phyloP scores from a whole-genome alignment of 1,140 invertebrate genomes.

The Pomacea maculata region DNA sequence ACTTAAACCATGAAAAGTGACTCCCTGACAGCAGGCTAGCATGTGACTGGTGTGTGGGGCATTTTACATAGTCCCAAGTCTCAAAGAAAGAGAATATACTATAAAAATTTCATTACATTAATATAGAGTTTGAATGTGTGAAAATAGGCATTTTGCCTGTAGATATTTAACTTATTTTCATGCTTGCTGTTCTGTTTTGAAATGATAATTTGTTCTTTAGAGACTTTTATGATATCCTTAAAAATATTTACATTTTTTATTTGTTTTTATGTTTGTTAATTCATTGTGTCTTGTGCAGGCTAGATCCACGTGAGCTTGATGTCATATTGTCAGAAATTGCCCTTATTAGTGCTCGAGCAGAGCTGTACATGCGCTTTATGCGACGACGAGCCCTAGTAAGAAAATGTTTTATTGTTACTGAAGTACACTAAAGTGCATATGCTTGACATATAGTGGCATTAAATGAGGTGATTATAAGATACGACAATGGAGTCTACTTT shows the following conservation, averaged over 20 bases:
- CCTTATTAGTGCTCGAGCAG: constrained; percentile 87
- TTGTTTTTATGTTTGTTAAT: not conserved
- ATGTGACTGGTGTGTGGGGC: too few relatives aligned
- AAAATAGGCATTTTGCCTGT: too few relatives aligned
- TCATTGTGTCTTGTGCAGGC: constrained; percentile 34
- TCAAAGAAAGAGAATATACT: too few relatives aligned
- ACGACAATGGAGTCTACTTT: not conserved
- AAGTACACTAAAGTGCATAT: not conserved
- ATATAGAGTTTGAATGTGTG: too few relatives aligned
- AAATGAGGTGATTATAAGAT: not conserved
- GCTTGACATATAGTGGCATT: not conserved
- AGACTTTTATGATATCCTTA: not conserved
- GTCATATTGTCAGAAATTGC: constrained; percentile 89
- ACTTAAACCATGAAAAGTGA: too few relatives aligned
- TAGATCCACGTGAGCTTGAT: constrained; percentile 89
- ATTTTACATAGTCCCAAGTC: too few relatives aligned
- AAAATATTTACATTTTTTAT: not conserved
- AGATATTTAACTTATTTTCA: too few relatives aligned
- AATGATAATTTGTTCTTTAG: not conserved
- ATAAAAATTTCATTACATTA: too few relatives aligned
- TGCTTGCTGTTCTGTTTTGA: too few relatives aligned
- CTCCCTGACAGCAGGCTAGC: too few relatives aligned
- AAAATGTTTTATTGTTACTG: constrained; percentile 24
- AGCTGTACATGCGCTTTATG: constrained; percentile 92
- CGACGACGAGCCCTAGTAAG: constrained; percentile 79